Evolutionary conservation across 2,888 invertebrate species (phyloP).

Genomic region (Timema cristinae): DNA sequence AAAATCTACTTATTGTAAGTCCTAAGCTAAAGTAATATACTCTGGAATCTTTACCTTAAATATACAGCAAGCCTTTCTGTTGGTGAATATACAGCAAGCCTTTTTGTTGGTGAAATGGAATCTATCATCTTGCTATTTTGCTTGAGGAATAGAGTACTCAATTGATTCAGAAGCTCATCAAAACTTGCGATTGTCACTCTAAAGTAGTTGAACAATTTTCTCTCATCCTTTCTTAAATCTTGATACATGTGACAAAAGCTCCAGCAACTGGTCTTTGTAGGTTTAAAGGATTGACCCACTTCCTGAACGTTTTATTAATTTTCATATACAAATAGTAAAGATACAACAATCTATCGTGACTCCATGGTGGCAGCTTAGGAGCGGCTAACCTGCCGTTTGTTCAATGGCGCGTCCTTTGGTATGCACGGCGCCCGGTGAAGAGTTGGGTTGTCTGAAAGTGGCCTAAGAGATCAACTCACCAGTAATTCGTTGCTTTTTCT

Average conservation of each 20-base stretch:
- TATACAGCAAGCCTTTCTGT: not conserved
- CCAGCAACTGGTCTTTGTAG: not conserved
- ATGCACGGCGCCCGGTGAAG: too few species aligned
- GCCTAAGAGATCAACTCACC: too few species aligned
- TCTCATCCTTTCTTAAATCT: not conserved
- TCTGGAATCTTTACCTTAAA: not conserved
- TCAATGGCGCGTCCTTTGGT: too few species aligned
- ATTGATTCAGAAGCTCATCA: not conserved
- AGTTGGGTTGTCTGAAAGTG: too few species aligned
- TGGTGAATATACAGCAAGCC: too few species aligned
- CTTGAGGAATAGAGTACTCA: not conserved
- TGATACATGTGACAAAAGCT: not conserved
- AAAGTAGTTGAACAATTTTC: not conserved
- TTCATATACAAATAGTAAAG: too few species aligned
- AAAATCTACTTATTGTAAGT: too few species aligned
- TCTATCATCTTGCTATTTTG: slow-evolving; percentile 3
- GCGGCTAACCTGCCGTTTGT: too few species aligned
- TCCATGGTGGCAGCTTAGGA: too few species aligned
- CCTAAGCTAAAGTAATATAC: too few species aligned
- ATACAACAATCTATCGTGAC: too few species aligned
- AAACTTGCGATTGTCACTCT: not conserved
- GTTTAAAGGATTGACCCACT: not conserved
- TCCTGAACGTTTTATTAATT: not conserved
- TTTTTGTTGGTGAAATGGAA: not conserved
- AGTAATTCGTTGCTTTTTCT: too few species aligned